A percentile compares a stretch with the other conserved stretches of the same genome.
phyloP scores from a whole-genome alignment of 1,140 invertebrate genomes.

The Ceratosolen fusciceps region DNA sequence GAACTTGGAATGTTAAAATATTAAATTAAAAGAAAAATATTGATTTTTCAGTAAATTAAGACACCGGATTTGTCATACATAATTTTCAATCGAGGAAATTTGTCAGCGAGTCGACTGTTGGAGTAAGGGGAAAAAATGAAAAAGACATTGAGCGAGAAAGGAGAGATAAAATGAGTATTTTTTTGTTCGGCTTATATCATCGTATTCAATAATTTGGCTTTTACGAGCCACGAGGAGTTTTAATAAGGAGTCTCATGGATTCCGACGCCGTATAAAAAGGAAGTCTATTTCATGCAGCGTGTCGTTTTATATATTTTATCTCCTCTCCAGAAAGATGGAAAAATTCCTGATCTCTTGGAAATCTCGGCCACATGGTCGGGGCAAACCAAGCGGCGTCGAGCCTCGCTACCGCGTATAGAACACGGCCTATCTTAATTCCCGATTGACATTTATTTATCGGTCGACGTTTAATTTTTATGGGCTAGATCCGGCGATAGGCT shows the following conservation, averaged over 20 bases:
- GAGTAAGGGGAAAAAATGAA: slow-evolving; percentile 16
- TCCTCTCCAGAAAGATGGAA: slow-evolving; percentile 47
- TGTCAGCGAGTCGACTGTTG: background rate
- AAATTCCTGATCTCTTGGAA: slow-evolving; percentile 49
- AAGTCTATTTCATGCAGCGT: slow-evolving; percentile 37
- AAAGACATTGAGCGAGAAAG: slow-evolving; percentile 43
- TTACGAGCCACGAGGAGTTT: slow-evolving; percentile 35
- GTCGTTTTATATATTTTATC: slow-evolving; percentile 38
- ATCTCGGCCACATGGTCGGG: slow-evolving; percentile 25
- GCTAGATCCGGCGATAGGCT: slow-evolving; percentile 62
- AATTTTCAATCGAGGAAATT: background rate
- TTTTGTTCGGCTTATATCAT: slow-evolving; percentile 41
- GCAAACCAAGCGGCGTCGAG: no score
- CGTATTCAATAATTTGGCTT: slow-evolving; percentile 37
- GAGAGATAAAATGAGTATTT: slow-evolving; percentile 33
- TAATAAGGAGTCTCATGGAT: slow-evolving; percentile 20
- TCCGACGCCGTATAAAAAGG: slow-evolving; percentile 1
- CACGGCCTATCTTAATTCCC: slow-evolving; percentile 70
- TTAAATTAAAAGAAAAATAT: background rate
- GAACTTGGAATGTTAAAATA: no score
- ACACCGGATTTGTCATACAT: background rate
- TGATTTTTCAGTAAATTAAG: background rate
- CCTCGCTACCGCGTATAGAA: slow-evolving; percentile 56
- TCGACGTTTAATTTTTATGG: slow-evolving; percentile 70
- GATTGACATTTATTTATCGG: slow-evolving; percentile 71